Percentiles rank a stretch among this genome's conserved stretches.
These are phyloP conservation scores for Actinia tenebrosa DNA, from an alignment of 64 coral and sea anemone species.

Conservation along the genomic window DNA sequence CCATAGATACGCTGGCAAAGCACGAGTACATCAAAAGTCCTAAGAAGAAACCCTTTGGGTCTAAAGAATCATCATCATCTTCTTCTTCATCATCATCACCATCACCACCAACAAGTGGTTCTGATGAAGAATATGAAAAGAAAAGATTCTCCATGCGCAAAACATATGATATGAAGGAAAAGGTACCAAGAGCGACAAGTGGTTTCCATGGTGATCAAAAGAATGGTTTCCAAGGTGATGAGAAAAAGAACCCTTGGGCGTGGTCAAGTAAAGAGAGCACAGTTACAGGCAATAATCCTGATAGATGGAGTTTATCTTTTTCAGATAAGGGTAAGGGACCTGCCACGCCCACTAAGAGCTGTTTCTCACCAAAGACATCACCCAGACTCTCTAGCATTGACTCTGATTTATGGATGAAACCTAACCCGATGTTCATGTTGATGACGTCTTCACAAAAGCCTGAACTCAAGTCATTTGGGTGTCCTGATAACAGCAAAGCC, in stretches of 20 bases:
- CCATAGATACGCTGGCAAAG: conserved; percentile 87
- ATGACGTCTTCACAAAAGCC: conserved; percentile 27
- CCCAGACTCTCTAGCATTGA: background rate
- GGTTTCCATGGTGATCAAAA: background rate
- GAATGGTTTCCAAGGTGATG: background rate
- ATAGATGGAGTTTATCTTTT: background rate
- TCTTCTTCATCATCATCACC: conserved; percentile 16
- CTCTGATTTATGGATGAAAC: conserved; percentile 1
- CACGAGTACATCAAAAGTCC: conserved; percentile 96
- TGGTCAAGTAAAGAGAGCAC: background rate
- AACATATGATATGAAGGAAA: background rate
- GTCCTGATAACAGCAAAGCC: background rate
- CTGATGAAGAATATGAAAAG: conserved; percentile 20
- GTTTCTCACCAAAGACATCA: background rate
- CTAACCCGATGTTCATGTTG: conserved; percentile 12
- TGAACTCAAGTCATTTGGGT: conserved; percentile 9
- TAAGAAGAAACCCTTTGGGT: conserved; percentile 25
- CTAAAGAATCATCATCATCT: background rate
- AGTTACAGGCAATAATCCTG: background rate
- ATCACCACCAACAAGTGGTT: conserved; percentile 13
- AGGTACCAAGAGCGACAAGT: background rate
- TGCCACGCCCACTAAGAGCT: background rate
- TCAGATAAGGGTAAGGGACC: background rate
- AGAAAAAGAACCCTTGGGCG: background rate
- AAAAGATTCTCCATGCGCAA: background rate